Percentiles rank a stretch among this genome's conserved stretches.
Conservation (phyloP, 2,113 vertebrate species). For the Coracopsis vasa region DNA sequence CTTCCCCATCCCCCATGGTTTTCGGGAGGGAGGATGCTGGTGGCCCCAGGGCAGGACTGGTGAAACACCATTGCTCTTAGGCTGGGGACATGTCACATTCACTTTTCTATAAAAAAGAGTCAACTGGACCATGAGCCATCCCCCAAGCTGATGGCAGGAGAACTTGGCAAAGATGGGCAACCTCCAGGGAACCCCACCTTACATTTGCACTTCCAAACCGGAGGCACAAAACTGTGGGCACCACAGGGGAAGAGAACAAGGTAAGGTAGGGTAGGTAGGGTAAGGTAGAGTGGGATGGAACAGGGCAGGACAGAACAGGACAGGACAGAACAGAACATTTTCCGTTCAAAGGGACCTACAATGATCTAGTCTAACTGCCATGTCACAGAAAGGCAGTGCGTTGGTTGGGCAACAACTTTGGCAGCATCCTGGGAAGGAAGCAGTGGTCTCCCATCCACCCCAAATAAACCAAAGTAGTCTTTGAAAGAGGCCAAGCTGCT, state of each 20-base stretch:
- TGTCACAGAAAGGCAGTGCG: neutral
- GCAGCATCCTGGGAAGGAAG: neutral
- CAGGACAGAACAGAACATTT: neutral
- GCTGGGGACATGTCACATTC: accelerated
- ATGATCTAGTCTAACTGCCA: neutral
- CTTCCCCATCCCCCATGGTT: neutral
- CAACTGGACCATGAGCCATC: neutral
- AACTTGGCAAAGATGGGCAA: neutral
- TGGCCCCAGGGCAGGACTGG: neutral
- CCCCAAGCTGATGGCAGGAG: too few species aligned
- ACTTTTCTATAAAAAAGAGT: neutral
- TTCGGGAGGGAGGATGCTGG: neutral
- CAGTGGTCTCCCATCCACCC: neutral
- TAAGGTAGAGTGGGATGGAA: neutral
- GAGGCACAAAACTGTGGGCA: neutral
- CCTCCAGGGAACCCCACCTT: neutral
- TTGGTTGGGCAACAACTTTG: neutral
- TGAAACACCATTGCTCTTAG: neutral
- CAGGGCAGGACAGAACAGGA: neutral
- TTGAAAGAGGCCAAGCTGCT: neutral
- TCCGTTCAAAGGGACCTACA: neutral
- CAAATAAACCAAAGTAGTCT: neutral
- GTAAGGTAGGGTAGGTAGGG: neutral
- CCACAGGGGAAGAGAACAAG: neutral
- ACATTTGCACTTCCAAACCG: neutral